phyloP scores from a whole-genome alignment of 2,888 invertebrate species.

The Troilus luridus region DNA sequence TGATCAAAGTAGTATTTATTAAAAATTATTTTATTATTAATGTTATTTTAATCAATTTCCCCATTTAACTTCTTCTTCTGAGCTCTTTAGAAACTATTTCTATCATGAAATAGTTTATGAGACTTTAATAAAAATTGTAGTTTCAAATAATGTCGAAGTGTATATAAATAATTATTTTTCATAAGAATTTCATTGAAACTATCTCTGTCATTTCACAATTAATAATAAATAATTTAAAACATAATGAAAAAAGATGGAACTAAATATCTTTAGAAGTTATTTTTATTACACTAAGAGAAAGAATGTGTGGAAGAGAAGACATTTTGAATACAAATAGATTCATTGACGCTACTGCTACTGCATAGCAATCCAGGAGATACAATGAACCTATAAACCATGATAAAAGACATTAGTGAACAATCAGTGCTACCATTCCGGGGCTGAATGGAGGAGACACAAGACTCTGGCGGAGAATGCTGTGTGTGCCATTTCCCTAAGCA shows the following conservation, averaged over 20 bases:
- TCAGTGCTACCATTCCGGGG: not conserved
- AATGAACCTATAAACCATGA: constrained; percentile 5
- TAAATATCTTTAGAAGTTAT: not conserved
- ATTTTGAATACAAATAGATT: not conserved
- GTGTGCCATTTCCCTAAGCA: not conserved
- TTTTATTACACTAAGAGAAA: not conserved
- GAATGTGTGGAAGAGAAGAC: not conserved
- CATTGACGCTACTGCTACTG: not conserved
- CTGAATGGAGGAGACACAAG: not conserved
- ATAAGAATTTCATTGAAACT: no score
- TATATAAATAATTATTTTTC: no score
- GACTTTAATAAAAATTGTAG: no score
- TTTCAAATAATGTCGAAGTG: no score
- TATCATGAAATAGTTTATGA: no score
- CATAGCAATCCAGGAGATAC: not conserved
- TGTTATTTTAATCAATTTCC: no score
- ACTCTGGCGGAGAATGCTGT: not conserved
- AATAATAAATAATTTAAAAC: not conserved
- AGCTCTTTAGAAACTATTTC: no score
- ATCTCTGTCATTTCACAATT: no score
- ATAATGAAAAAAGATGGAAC: not conserved
- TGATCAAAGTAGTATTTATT: no score
- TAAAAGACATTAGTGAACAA: not conserved
- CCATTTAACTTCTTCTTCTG: no score
- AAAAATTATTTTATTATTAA: no score